phyloP scores from a whole-genome alignment of 37 sponge, comb jelly and placozoan species.

The Axinella damicornis region DNA sequence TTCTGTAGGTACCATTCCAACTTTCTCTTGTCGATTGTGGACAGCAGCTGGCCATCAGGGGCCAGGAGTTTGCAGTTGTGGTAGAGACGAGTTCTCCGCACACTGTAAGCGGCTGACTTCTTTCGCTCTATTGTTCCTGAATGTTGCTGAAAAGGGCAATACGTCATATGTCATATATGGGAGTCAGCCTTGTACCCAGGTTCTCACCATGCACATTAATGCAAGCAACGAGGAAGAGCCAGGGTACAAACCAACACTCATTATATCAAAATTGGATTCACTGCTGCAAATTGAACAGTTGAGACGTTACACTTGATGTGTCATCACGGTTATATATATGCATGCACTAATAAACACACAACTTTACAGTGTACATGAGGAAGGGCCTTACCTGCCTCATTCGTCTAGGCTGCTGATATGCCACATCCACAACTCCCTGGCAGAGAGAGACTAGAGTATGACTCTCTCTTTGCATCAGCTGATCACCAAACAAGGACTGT shows the following conservation, averaged over 20 bases:
- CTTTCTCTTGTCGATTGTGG: constrained; percentile 76
- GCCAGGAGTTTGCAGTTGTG: constrained; percentile 85
- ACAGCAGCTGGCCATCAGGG: constrained; percentile 82
- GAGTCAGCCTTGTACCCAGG: no score
- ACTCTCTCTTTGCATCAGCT: background rate
- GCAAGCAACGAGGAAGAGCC: no score
- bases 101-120: constrained; percentile 42
- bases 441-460: constrained; percentile 25
- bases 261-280: no score
- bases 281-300: no score
- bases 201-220: no score
- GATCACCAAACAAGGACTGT: background rate
- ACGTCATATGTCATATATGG: no score
- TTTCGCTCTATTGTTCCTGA: constrained; percentile 3
- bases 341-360: no score
- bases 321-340: no score
- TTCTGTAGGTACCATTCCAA: constrained; percentile 82
- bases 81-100: constrained; percentile 68
- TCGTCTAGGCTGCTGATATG: constrained; percentile 7
- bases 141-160: no score
- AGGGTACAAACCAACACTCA: no score
- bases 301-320: no score
- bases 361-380: no score
- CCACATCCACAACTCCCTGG: constrained; percentile 59
- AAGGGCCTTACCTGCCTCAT: background rate